These are phyloP conservation scores for Clarias macrocephalus DNA, from an alignment of 2,113 vertebrate genomes.

Conservation along the genomic window DNA sequence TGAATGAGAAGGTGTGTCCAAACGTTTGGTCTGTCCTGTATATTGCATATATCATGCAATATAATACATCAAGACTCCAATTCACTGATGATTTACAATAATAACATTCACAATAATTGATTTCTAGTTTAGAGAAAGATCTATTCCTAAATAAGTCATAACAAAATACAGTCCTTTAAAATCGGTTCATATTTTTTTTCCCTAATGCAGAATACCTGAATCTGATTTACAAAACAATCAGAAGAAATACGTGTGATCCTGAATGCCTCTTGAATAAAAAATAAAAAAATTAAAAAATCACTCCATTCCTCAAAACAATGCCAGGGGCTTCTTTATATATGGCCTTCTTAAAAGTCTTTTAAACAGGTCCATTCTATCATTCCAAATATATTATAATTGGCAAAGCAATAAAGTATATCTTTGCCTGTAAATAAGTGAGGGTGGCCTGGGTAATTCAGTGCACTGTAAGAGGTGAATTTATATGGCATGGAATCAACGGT, in stretches of 20 bases:
- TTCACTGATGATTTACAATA: neutral
- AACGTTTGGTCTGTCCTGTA: too few species aligned
- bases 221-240: conserved; percentile 43
- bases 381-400: conserved; percentile 67
- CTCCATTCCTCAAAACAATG: conserved; percentile 56
- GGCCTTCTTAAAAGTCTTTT: conserved; percentile 43
- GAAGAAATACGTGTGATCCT: conserved; percentile 55
- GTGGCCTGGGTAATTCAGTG: conserved; percentile 63
- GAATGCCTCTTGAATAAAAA: conserved; percentile 56
- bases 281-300: too few species aligned
- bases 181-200: conserved; percentile 14
- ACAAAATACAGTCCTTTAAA: conserved; percentile 10
- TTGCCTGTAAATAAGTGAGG: conserved; percentile 63
- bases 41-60: conserved; percentile 7
- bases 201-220: conserved; percentile 26
- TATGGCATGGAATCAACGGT: conserved; percentile 58
- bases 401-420: conserved; percentile 59
- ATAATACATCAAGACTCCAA: too few species aligned
- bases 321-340: conserved; percentile 57
- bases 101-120: neutral
- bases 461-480: conserved; percentile 60
- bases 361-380: conserved; percentile 59
- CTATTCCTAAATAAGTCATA: conserved; percentile 3
- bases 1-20: too few species aligned
- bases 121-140: neutral